Percentiles rank a stretch among this genome's conserved stretches.
Evolutionary conservation across 2,113 vertebrate species (phyloP).

Genomic region (Tapirus terrestris): DNA sequence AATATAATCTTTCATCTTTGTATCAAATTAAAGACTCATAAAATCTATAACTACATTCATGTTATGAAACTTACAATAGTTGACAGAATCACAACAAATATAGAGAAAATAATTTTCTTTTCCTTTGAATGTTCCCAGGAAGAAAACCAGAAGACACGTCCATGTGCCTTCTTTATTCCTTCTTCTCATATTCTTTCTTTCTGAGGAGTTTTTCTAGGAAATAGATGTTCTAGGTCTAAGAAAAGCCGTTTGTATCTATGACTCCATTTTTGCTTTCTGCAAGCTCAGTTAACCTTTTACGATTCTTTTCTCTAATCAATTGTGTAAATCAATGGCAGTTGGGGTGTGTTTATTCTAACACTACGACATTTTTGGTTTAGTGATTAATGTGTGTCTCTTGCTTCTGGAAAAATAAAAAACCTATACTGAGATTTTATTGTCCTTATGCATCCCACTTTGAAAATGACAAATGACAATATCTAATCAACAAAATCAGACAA

Average conservation of each 20-base stretch:
- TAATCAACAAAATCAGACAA: not conserved
- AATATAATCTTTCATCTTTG: not conserved
- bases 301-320: not conserved
- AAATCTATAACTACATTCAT: not conserved
- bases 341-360: not conserved
- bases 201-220: not conserved
- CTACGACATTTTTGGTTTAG: not conserved
- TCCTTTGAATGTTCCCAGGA: not conserved
- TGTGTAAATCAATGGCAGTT: not conserved
- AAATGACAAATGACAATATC: not conserved
- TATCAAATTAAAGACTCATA: slow-evolving; percentile 29
- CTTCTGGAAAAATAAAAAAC: slow-evolving; percentile 16
- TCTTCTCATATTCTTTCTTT: not conserved
- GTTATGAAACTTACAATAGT: not conserved
- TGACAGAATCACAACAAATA: not conserved
- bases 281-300: not conserved
- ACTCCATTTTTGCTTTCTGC: not conserved
- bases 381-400: not conserved
- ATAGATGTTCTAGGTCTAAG: not conserved
- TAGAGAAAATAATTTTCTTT: not conserved
- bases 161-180: not conserved
- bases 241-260: not conserved
- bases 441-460: not conserved
- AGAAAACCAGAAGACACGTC: not conserved
- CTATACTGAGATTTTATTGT: not conserved